Base-by-base conservation (phyloP, 2,797 vertebrate species). In the Sebastes elongatus region DNA sequence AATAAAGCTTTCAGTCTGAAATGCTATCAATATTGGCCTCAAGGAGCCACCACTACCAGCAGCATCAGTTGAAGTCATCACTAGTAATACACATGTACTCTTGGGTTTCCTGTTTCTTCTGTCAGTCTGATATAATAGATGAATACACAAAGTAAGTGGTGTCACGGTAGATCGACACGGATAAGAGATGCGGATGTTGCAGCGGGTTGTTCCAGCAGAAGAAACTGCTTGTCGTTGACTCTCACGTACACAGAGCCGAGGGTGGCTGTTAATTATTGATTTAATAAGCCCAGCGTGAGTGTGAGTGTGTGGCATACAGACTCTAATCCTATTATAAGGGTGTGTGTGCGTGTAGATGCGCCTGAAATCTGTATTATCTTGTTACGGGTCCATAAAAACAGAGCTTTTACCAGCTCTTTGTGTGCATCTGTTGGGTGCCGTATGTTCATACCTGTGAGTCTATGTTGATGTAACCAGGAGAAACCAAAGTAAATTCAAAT, bases 211-310 rank as follows among this genome's bases (percentile, higher is more conserved):
- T 84, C 42, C 70, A 64, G 79, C 25, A 72, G 74, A 64, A 69
- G 57, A 81, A 71, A 80, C n/a, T 16, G 46, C 46, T 23, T 53
- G 11, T 53, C 5, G n/a, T 22, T 68, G 28, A 33, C 75, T 78
- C 65, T 66, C 55, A 35, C 61, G 4, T 33, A 64, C 62, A 23
- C 68, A 63, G 52, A 57, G 78, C 66, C 14, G 23, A 79, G 38
- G 67, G 55, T 71, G 46, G 62, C 55, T 81, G 46, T 75, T 76
- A 69, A 89, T 88, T 81, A 86, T 81, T 88, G 79, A 84, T 86
- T 86, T 81, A 76, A 87, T 87, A 78, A 74, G 69, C 35, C 33
- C 80, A 59, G 72, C 42, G 3, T 71, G n/a, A 71, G 79, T 65
- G 81, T 70, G 76, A 78, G 69, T 52, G 66, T 71, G 66, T 61